Evolutionary conservation across 2,113 vertebrate genomes (phyloP), one percentile per base, ranked within the genome.

Genomic region (Vicugna pacos): DNA sequence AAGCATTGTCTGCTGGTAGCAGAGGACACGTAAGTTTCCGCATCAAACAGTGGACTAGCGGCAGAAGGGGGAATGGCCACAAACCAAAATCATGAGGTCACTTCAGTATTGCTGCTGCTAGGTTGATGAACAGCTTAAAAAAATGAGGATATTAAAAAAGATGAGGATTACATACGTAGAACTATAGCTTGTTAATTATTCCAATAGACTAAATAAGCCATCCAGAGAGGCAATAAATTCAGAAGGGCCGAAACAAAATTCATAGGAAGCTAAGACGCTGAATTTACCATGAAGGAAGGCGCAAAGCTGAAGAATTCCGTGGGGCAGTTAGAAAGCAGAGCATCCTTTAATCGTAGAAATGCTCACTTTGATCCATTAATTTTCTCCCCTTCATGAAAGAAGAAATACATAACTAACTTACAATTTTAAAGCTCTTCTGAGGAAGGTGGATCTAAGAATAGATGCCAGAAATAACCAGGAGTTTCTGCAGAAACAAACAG

Each of bases 301-400:
- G n/a, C 28, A 97, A 93, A 97, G 52, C 70, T 77, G 35, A 98
- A 93, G 52, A 62, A 58, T 17, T 84, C 75, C 58, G 76, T 91
- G 52, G 15, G 22, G 28, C 52, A 92, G 56, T 95, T 83, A 75
- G 81, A 62, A 96, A 97, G 42, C 69, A 91, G 6, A 95, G 52
- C 20, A 48, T 64, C 46, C 20, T 79, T 24, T 87, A 42, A 58
- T 82, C 76, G 77, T 72, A 96, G 92, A 86, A 70, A 35, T 0
- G 1, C 50, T 91, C 10, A n/a, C 19, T 12, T 93, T 83, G 82
- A 56, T 83, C 62, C 5, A 79, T 81, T 88, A 48, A 0, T 3
- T 93, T 84, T 92, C 30, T 87, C 50, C 4, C 5, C 73, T 7
- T 73, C 12, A 58, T 76, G 38, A 42, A 91, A 82, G 64, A 72